Percentiles rank a stretch among this genome's conserved stretches.
Conservation (phyloP, 1,140 invertebrate genomes). For the Drosophila sproati region DNA sequence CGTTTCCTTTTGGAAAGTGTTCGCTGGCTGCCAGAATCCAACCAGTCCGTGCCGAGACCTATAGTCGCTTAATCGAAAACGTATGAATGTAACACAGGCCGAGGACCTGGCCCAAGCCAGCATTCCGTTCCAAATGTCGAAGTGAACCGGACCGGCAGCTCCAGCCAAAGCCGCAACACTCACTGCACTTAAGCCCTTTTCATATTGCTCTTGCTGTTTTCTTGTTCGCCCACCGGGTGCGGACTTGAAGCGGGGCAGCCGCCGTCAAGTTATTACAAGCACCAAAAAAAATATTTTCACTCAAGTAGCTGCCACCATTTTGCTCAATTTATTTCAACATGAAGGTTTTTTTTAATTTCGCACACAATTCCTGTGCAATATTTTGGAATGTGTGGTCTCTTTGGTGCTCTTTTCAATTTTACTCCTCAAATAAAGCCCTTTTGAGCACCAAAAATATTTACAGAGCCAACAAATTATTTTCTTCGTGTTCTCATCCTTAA, state of each 20-base stretch:
- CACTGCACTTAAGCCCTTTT: slow-evolving; percentile 71
- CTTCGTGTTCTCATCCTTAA: not conserved
- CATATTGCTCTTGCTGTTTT: slow-evolving; percentile 59
- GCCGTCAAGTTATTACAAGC: slow-evolving; percentile 79
- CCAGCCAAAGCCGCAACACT: slow-evolving; percentile 51
- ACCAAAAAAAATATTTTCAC: slow-evolving; percentile 79
- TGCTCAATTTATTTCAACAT: slow-evolving; percentile 80
- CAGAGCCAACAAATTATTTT: slow-evolving; percentile 18
- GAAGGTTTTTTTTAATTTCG: slow-evolving; percentile 62
- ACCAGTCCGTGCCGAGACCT: slow-evolving; percentile 37
- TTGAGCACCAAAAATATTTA: slow-evolving; percentile 23
- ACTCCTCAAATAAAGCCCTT: slow-evolving; percentile 18
- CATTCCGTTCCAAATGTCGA: not conserved
- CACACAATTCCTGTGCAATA: slow-evolving; percentile 59
- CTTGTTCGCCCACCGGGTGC: not conserved
- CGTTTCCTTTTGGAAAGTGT: slow-evolving; percentile 64
- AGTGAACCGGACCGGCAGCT: not conserved
- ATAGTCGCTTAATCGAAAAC: slow-evolving; percentile 71
- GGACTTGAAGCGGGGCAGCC: slow-evolving; percentile 5
- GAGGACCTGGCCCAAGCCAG: slow-evolving; percentile 12
- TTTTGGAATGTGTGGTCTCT: slow-evolving; percentile 45
- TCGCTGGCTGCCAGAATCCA: slow-evolving; percentile 46
- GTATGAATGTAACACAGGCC: slow-evolving; percentile 66
- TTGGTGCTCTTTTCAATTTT: slow-evolving; percentile 52
- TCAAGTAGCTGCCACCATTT: slow-evolving; percentile 81